Evolutionary conservation across 2,888 invertebrate genomes (phyloP), one percentile per base, ranked within the genome.

Genomic region (Pelosia muscerda): DNA sequence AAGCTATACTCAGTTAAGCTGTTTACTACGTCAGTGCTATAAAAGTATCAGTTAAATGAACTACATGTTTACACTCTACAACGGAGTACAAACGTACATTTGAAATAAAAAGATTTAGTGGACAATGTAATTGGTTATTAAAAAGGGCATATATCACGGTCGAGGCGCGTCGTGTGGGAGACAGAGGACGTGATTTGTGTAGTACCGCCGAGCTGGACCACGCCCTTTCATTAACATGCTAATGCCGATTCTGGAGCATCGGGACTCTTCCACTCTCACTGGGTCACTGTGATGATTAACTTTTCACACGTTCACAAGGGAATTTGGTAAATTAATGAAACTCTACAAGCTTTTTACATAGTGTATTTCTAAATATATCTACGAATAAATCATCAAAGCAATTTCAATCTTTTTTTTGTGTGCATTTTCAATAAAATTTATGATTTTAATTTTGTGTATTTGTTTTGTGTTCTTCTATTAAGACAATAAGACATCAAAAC

Each of bases 141-240:
- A 90, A 91, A 90, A 88, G 88, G 76, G 90, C 92, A 92, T 92
- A 91, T 89, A 91, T 92, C 92, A 92, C 89, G 80, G 79, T 78
- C 73, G 77, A 75, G 77, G 76, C 74, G 69, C 73, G 78, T 79
- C 83, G 89, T 87, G 88, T 86, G 88, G 88, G 89, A 87, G 88
- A 86, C 81, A 79, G 77, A 79, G 82, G 87, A 84, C 85, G 82
- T 88, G 89, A 91, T 90, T 91, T 90, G 91, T 90, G 88, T 84
- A 85, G 83, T 78, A 79, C 82, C 80, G 69, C 74, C 63, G 77
- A 69, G 76, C 64, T 60, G 69, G 73, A 72, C 73, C 83, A 87
- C 94, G 93, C 94, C 94, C 88, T 88, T 93, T 93, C 93, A 94
- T 94, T 94, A 93, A 91, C 92, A 94, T 94, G 92, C 89, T 93